A percentile compares a stretch with the other conserved stretches of the same genome.
These are phyloP conservation scores for Psittacula cyanocephala DNA, from an alignment of 2,113 vertebrate species.

Conservation along the genomic window DNA sequence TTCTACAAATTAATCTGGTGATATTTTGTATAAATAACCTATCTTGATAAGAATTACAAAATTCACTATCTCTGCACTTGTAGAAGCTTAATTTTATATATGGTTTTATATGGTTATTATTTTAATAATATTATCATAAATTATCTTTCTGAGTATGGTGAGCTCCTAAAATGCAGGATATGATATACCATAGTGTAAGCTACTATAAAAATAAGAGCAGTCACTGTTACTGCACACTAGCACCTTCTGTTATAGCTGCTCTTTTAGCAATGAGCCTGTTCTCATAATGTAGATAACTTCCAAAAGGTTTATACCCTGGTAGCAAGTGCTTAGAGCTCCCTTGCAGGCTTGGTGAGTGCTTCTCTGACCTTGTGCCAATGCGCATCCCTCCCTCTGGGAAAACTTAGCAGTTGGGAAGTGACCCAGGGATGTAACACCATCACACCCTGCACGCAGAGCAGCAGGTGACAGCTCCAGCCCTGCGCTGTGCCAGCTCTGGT, in stretches of 20 bases:
- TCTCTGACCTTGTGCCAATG: fast-evolving
- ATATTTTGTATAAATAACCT: background rate
- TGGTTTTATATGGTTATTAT: background rate
- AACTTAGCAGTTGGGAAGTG: background rate
- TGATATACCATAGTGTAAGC: background rate
- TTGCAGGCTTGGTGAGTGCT: fast-evolving
- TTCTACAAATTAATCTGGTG: background rate
- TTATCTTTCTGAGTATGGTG: background rate
- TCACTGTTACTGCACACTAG: background rate
- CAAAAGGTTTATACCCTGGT: background rate
- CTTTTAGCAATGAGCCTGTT: background rate
- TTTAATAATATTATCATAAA: background rate
- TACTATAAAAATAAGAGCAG: background rate
- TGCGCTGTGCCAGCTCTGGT: fast-evolving
- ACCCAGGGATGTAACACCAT: fast-evolving
- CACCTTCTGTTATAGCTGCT: background rate
- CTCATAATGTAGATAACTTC: fast-evolving
- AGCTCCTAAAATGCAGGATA: background rate
- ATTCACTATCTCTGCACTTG: background rate
- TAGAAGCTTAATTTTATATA: background rate
- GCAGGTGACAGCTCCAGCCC: background rate
- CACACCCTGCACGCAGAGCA: fast-evolving
- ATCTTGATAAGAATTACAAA: background rate
- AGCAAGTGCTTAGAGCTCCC: background rate
- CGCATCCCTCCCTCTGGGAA: background rate